Evolutionary conservation across 2,888 invertebrate species (phyloP).

Genomic region (Elaeidobius kamerunicus): DNA sequence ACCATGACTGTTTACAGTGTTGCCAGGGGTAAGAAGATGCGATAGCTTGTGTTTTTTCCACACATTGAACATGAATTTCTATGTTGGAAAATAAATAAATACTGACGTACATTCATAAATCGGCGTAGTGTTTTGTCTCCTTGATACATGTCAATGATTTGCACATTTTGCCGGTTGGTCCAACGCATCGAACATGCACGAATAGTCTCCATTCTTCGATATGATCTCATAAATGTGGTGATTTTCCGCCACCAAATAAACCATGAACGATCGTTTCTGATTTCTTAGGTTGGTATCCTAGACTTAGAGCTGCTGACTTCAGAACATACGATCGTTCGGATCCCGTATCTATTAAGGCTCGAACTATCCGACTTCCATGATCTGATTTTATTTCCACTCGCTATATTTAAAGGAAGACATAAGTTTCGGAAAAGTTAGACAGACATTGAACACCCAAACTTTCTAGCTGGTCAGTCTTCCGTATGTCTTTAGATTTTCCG

Average conservation of each 20-base stretch:
- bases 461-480: neutral
- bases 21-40: too few relatives aligned
- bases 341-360: slow-evolving; percentile 42
- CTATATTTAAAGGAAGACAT: neutral
- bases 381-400: neutral
- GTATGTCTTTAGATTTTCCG: too few relatives aligned
- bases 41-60: neutral
- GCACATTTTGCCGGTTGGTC: slow-evolving; percentile 20
- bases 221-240: slow-evolving; percentile 1
- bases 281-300: slow-evolving; percentile 2
- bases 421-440: neutral
- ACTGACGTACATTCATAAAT: too few relatives aligned
- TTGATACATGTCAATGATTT: too few relatives aligned
- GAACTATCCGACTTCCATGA: slow-evolving; percentile 10
- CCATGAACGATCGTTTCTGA: slow-evolving; percentile 40
- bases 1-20: too few relatives aligned
- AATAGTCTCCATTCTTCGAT: slow-evolving; percentile 5
- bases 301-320: slow-evolving; percentile 22
- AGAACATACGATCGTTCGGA: slow-evolving; percentile 46
- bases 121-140: too few relatives aligned
- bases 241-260: slow-evolving; percentile 13
- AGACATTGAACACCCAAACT: neutral
- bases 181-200: slow-evolving; percentile 9
- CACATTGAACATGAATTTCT: slow-evolving; percentile 9
- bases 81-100: too few relatives aligned